Conservation (phyloP, 2,888 invertebrate species). For the Lamellibrachia satsuma region DNA sequence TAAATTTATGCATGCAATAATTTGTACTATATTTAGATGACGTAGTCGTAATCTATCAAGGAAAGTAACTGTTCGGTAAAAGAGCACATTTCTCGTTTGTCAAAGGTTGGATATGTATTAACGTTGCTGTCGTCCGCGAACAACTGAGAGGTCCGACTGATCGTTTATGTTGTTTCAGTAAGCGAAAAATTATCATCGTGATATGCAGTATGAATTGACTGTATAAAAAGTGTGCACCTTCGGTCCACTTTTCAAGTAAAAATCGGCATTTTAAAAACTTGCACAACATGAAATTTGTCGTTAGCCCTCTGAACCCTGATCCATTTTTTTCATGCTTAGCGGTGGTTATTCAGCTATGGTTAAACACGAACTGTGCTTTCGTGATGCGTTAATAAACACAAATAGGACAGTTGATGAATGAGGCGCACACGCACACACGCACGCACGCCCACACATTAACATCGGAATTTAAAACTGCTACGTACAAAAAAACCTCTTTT, state of each 20-base stretch:
- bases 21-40: not conserved
- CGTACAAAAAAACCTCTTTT: not conserved
- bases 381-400: no score
- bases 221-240: not conserved
- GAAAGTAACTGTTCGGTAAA: constrained; percentile 2
- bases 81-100: not conserved
- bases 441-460: no score
- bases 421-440: no score
- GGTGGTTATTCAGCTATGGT: no score
- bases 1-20: not conserved
- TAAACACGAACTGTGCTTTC: no score
- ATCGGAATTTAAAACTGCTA: no score
- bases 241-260: not conserved
- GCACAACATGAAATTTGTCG: not conserved
- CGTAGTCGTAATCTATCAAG: not conserved
- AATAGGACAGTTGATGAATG: no score
- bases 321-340: no score
- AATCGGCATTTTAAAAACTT: not conserved
- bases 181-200: not conserved
- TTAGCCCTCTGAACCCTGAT: not conserved
- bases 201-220: not conserved
- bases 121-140: not conserved
- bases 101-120: not conserved
- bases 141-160: no score
- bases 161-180: not conserved